A percentile compares a stretch with the other conserved stretches of the same genome.
phyloP scores from a whole-genome alignment of 2,888 invertebrate species.

The Masnerella sp. region DNA sequence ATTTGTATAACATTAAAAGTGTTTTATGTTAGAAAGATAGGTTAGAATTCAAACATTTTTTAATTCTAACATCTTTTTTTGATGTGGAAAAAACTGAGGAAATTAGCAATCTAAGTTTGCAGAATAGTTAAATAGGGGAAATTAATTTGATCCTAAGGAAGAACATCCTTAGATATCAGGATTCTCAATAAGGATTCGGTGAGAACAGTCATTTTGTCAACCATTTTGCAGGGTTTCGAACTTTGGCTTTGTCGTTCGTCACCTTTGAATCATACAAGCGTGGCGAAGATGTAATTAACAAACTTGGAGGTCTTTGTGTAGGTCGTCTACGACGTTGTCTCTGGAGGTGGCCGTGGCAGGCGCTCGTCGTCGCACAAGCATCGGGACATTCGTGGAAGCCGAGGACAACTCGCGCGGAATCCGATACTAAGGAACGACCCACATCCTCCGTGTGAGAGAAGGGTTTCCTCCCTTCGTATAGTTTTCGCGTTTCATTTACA shows the following conservation, averaged over 20 bases:
- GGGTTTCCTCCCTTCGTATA: constrained; percentile 48
- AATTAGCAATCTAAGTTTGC: too few relatives aligned
- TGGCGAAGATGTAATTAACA: neutral
- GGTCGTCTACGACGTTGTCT: neutral
- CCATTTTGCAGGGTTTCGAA: too few relatives aligned
- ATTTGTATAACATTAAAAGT: too few relatives aligned
- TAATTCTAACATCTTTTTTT: too few relatives aligned
- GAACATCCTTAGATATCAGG: too few relatives aligned
- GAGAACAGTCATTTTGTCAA: too few relatives aligned
- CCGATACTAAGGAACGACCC: constrained; percentile 51
- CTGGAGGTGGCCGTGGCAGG: constrained; percentile 1
- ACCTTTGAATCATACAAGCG: neutral
- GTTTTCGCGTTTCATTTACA: constrained; percentile 52
- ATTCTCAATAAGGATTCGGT: too few relatives aligned
- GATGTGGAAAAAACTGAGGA: too few relatives aligned
- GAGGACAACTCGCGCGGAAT: constrained; percentile 31
- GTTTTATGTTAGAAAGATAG: too few relatives aligned
- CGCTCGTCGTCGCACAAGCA: constrained; percentile 4
- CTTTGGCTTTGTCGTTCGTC: neutral
- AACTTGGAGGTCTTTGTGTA: constrained; percentile 1
- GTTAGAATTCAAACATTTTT: too few relatives aligned
- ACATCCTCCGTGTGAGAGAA: constrained; percentile 34
- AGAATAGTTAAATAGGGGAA: too few relatives aligned
- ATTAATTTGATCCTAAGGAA: too few relatives aligned
- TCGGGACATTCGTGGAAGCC: constrained; percentile 20